Base-by-base conservation (phyloP, 2,888 invertebrate genomes). In the Cheilosia urbana region DNA sequence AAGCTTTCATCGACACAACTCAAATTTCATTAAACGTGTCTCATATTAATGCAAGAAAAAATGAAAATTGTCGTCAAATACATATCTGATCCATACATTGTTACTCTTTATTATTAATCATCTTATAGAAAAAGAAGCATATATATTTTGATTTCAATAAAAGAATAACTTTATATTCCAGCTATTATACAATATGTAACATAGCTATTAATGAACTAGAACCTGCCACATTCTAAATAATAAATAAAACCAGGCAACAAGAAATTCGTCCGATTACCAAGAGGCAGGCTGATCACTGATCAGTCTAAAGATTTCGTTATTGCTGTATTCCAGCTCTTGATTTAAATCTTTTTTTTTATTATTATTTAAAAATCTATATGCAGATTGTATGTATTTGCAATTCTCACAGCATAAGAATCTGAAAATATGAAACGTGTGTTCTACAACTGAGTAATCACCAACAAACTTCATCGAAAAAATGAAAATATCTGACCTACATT, bases 401-500 rank as follows among this genome's bases (percentile, higher is more conserved):
- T 69, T 63, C 9, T 51, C 40, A 53, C 13, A 40, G 68, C 63
- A 27, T 42, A 73, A 76, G 34, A 76, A 13, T 42, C 19, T 42
- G n/a, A 63, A 71, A 65, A 69, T 45, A 66, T 21, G 69, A 69
- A 37, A 40, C 9, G 53, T 71, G 47, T 69, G 37, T 57, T 80
- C 71, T 17, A 66, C 76, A 66, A 75, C 60, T 71, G 80, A 80
- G 71, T 85, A 80, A 80, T 80, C 84, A 80, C 47, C 49, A 24
- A 49, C 69, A 55, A 71, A n/a, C n/a, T n/a, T n/a, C n/a, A n/a
- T n/a, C n/a, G n/a, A n/a, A n/a, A n/a, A n/a, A n/a, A n/a, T n/a
- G 76, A 60, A 71, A 84, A 84, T 72, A 76, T 80, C 71, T 85
- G 84, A 85, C 84, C 84, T 71, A 85, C 76, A 76, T 85, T 80